Percentiles rank a stretch among this genome's conserved stretches.
phyloP scores from a whole-genome alignment of 2,113 vertebrate genomes.

The Chroicocephalus ridibundus region DNA sequence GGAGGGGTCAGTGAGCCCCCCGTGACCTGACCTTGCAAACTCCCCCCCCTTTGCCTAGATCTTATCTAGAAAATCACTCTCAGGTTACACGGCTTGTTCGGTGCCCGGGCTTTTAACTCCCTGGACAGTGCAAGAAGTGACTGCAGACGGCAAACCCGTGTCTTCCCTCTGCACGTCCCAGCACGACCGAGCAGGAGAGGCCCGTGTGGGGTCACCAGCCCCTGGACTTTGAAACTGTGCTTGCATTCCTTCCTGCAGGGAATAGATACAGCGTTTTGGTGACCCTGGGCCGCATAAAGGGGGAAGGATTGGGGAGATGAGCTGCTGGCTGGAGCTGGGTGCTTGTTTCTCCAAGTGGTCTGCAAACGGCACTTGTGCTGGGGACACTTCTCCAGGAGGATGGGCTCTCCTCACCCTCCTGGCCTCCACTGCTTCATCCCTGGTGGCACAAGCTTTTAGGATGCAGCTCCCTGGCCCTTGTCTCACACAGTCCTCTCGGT shows the following conservation, averaged over 20 bases:
- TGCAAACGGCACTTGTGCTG: not conserved
- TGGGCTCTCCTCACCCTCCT: not conserved
- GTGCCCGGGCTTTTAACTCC: not conserved
- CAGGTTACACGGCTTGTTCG: not conserved
- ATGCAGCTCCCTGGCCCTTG: not conserved
- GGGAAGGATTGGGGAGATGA: not conserved
- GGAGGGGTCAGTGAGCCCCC: not conserved
- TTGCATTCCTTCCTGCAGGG: not conserved
- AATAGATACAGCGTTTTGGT: rapidly evolving
- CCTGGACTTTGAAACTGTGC: not conserved
- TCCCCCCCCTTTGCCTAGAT: not conserved
- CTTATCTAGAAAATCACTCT: not conserved
- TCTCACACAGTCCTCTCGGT: not conserved
- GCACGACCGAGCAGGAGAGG: not conserved
- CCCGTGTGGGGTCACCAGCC: not conserved
- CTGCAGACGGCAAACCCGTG: not conserved
- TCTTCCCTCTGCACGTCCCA: not conserved
- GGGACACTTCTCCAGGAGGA: not conserved
- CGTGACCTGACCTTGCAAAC: not conserved
- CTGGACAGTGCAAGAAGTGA: not conserved
- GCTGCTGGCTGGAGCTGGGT: rapidly evolving
- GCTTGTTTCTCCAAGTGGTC: not conserved
- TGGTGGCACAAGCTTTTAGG: rapidly evolving
- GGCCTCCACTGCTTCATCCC: not conserved
- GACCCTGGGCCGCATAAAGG: rapidly evolving